A percentile compares a stretch with the other conserved stretches of the same genome.
Conservation (phyloP, 2,113 vertebrate species). For the Pseudorectes ferrugineus region DNA sequence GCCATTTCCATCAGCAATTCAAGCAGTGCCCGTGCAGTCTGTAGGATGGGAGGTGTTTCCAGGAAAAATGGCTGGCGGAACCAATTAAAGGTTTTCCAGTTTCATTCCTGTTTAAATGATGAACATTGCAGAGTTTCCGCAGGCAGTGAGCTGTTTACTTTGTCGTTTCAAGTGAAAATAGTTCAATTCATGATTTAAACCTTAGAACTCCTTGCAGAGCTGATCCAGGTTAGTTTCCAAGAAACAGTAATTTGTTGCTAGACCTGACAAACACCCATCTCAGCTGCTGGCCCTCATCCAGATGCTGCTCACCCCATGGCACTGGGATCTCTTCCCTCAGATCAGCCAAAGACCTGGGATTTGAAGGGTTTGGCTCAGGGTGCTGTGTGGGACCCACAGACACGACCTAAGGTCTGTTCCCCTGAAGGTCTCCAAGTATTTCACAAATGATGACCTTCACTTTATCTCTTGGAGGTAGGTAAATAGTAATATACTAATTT, state of each 20-base stretch:
- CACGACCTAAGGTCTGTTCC: fast-evolving
- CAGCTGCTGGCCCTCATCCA: background rate
- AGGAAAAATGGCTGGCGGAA: background rate
- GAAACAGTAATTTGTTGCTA: background rate
- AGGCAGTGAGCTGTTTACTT: background rate
- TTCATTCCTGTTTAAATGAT: background rate
- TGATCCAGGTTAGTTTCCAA: background rate
- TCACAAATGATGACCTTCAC: background rate
- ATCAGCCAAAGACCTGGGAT: fast-evolving
- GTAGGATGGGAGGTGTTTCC: background rate
- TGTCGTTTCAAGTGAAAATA: background rate
- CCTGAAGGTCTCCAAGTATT: background rate
- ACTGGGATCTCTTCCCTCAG: background rate
- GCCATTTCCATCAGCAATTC: background rate
- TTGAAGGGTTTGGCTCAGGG: background rate
- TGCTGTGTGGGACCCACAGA: background rate
- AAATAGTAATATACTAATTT: conserved; percentile 43
- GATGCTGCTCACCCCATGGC: background rate
- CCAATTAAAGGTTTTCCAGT: background rate
- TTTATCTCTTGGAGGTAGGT: background rate
- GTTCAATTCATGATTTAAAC: background rate
- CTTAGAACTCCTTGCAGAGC: background rate
- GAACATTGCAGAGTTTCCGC: fast-evolving
- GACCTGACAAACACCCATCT: background rate
- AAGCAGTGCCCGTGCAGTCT: fast-evolving